Evolutionary conservation across 92 coral and sea anemone species (phyloP).

Genomic region (Heliopora coerulea): DNA sequence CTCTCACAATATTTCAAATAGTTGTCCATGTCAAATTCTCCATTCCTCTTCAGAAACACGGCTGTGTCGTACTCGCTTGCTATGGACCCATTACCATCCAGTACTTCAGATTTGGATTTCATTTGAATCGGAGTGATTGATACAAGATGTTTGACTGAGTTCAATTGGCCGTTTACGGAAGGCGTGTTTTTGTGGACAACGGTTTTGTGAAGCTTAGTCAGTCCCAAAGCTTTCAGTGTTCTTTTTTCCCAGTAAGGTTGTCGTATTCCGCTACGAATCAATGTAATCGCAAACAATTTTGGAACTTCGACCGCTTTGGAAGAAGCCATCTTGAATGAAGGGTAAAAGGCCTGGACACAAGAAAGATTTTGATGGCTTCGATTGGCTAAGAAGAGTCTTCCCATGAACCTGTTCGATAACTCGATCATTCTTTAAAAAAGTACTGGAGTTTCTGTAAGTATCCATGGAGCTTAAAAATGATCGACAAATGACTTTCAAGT

Average conservation of each 20-base stretch:
- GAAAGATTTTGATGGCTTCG: not conserved
- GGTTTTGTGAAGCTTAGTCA: constrained; percentile 79
- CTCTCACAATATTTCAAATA: constrained; percentile 55
- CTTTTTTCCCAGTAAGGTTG: constrained; percentile 98
- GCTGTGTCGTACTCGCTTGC: constrained; percentile 16
- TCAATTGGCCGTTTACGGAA: constrained; percentile 82
- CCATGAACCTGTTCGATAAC: constrained; percentile 3
- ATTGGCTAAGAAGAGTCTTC: constrained; percentile 12
- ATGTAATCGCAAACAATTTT: constrained; percentile 86
- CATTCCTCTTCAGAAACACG: constrained; percentile 70
- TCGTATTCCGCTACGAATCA: constrained; percentile 80
- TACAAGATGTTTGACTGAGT: constrained; percentile 77
- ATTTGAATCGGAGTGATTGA: constrained; percentile 65
- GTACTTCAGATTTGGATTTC: constrained; percentile 12
- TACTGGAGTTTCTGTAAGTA: constrained; percentile 20
- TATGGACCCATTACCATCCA: not conserved
- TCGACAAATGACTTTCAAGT: not conserved
- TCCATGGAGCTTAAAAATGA: not conserved
- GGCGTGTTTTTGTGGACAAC: constrained; percentile 89
- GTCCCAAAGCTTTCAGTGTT: constrained; percentile 78
- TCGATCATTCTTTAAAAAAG: not conserved
- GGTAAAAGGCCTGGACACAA: constrained; percentile 32
- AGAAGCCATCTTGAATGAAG: constrained; percentile 35
- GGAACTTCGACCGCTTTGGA: constrained; percentile 16
- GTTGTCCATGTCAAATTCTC: constrained; percentile 66